phyloP scores from a whole-genome alignment of 2,888 invertebrate genomes.

The Darwinula stevensoni region DNA sequence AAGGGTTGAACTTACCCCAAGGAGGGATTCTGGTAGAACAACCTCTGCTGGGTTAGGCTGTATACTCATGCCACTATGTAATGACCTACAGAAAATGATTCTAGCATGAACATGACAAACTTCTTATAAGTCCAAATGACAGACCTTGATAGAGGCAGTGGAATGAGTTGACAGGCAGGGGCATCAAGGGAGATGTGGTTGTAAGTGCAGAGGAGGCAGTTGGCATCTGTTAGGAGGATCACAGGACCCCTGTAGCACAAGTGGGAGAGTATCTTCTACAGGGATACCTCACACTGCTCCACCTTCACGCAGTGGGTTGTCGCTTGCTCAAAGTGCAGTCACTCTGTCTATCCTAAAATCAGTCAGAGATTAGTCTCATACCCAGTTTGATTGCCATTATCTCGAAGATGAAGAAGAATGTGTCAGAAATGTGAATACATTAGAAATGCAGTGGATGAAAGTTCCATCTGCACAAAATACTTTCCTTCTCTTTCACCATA shows the following conservation, averaged over 20 bases:
- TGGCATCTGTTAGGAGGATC: conserved; percentile 35
- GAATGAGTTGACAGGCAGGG: conserved; percentile 8
- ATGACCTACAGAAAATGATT: conserved; percentile 20
- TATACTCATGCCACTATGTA: conserved; percentile 36
- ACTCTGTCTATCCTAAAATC: conserved; percentile 26
- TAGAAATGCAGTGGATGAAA: no score
- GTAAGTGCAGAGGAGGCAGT: conserved; percentile 28
- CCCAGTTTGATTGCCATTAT: conserved; percentile 1
- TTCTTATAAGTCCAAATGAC: neutral
- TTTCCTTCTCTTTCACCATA: no score
- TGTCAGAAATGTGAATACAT: no score
- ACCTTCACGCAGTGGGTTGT: conserved; percentile 21
- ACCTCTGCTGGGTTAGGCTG: conserved; percentile 19
- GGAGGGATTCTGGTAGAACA: conserved; percentile 40
- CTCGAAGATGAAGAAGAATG: conserved; percentile 1
- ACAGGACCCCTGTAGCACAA: conserved; percentile 26
- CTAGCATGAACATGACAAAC: no score
- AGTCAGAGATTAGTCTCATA: no score
- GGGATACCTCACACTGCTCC: conserved; percentile 21
- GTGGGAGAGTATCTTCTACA: conserved; percentile 25
- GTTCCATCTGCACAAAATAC: no score
- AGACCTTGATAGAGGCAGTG: conserved; percentile 8
- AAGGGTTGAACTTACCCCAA: conserved; percentile 23
- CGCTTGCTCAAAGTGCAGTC: conserved; percentile 26
- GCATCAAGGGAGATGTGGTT: no score